Conservation (phyloP, 2,113 vertebrate species). For the Syngnathus typhle region DNA sequence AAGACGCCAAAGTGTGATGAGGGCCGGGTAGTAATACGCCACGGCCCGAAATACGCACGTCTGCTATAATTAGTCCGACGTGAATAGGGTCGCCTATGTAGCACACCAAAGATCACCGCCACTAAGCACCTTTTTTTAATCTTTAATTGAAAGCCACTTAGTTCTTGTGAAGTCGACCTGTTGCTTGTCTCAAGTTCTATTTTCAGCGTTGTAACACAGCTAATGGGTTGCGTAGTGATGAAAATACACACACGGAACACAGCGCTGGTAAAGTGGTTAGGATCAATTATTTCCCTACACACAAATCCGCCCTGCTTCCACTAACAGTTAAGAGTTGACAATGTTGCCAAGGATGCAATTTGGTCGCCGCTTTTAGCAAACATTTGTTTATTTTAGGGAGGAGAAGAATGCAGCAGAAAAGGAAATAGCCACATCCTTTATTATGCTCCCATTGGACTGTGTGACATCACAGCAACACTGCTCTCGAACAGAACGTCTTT, state of each 20-base stretch:
- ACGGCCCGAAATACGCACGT: slow-evolving; percentile 64
- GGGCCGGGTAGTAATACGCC: slow-evolving; percentile 71
- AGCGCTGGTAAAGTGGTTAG: background rate
- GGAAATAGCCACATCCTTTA: too few species aligned
- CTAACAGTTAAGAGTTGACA: too few species aligned
- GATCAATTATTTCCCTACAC: background rate
- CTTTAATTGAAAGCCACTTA: background rate
- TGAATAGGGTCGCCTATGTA: slow-evolving; percentile 72
- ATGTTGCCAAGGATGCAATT: too few species aligned
- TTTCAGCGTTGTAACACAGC: background rate
- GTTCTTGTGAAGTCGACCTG: background rate
- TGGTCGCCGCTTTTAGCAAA: too few species aligned
- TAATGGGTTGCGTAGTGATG: background rate
- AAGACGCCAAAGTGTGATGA: slow-evolving; percentile 64
- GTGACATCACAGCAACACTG: too few species aligned
- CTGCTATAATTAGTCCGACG: slow-evolving; percentile 73
- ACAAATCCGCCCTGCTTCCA: too few species aligned
- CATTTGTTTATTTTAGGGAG: too few species aligned
- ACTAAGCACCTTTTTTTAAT: slow-evolving; percentile 26
- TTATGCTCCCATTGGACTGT: too few species aligned
- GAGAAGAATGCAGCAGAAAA: too few species aligned
- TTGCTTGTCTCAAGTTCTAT: background rate
- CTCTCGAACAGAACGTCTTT: too few species aligned
- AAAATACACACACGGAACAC: background rate
- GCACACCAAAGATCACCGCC: slow-evolving; percentile 64